These are phyloP conservation scores for Tetranychus piercei DNA, from an alignment of 2,888 invertebrate genomes.

Conservation along the genomic window DNA sequence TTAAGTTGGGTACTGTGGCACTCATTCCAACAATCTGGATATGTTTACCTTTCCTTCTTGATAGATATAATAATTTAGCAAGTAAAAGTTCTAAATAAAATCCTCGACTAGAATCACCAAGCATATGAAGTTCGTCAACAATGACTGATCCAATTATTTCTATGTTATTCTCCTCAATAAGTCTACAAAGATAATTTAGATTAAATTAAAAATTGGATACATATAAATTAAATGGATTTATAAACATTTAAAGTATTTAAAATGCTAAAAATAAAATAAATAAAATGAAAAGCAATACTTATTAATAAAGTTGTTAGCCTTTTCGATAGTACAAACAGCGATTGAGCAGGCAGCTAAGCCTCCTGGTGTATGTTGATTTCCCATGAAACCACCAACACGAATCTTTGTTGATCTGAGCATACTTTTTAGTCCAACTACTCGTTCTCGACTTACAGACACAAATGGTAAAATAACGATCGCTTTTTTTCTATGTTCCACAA, in stretches of 20 bases:
- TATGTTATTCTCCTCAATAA: slow-evolving; percentile 35
- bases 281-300: not conserved
- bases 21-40: slow-evolving; percentile 94
- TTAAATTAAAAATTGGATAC: no score
- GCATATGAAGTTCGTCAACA: slow-evolving; percentile 85
- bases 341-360: slow-evolving; percentile 67
- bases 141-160: slow-evolving; percentile 47
- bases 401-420: slow-evolving; percentile 54
- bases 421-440: slow-evolving; percentile 55
- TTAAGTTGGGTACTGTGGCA: slow-evolving; percentile 79
- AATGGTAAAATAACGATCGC: slow-evolving; percentile 84
- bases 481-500: slow-evolving; percentile 56
- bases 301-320: slow-evolving; percentile 85
- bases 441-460: slow-evolving; percentile 88
- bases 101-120: slow-evolving; percentile 76
- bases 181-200: slow-evolving; percentile 33
- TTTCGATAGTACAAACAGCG: slow-evolving; percentile 94
- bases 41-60: slow-evolving; percentile 29
- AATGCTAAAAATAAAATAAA: no score
- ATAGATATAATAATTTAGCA: slow-evolving; percentile 52
- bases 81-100: slow-evolving; percentile 82
- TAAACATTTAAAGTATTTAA: no score
- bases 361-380: slow-evolving; percentile 65
- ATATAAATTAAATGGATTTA: no score
- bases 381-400: slow-evolving; percentile 85